Evolutionary conservation across 2,888 invertebrate species (phyloP).

Genomic region (Ganaspis brasiliensis): DNA sequence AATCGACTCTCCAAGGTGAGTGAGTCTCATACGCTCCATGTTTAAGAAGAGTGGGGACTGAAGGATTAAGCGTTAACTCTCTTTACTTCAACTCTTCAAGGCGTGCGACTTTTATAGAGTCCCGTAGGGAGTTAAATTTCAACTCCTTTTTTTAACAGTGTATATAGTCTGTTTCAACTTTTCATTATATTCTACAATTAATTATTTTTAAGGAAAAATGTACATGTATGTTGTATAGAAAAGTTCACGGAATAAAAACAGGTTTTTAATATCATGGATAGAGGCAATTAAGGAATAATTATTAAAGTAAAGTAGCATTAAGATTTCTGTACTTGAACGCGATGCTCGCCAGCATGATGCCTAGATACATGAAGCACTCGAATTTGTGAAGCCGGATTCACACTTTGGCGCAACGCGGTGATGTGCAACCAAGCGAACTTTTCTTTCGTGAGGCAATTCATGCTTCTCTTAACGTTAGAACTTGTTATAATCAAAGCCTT

Average conservation of each 20-base stretch:
- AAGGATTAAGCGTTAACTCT: too few relatives aligned
- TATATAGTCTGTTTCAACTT: not conserved
- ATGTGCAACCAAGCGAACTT: conserved; percentile 30
- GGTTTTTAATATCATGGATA: conserved; percentile 21
- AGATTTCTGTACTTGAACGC: conserved; percentile 22
- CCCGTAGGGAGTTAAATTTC: too few relatives aligned
- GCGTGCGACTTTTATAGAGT: too few relatives aligned
- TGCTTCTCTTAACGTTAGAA: conserved; percentile 6
- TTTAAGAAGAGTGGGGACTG: too few relatives aligned
- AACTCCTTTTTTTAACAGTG: too few relatives aligned
- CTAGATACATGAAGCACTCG: not conserved
- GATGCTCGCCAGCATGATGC: conserved; percentile 12
- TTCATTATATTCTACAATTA: not conserved
- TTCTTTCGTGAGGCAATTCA: conserved; percentile 26
- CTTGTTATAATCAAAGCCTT: not conserved
- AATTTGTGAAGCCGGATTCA: conserved; percentile 38
- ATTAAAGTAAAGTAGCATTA: conserved; percentile 27
- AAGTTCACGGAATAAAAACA: conserved; percentile 11
- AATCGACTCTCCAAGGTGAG: too few relatives aligned
- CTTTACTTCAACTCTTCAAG: too few relatives aligned
- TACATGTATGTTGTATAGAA: not conserved
- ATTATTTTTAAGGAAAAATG: not conserved
- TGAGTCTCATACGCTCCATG: too few relatives aligned
- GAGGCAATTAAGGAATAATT: conserved; percentile 33
- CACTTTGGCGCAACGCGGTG: conserved; percentile 31